phyloP scores from a whole-genome alignment of 2,797 vertebrate genomes.

The Chaenodraco wilsoni region DNA sequence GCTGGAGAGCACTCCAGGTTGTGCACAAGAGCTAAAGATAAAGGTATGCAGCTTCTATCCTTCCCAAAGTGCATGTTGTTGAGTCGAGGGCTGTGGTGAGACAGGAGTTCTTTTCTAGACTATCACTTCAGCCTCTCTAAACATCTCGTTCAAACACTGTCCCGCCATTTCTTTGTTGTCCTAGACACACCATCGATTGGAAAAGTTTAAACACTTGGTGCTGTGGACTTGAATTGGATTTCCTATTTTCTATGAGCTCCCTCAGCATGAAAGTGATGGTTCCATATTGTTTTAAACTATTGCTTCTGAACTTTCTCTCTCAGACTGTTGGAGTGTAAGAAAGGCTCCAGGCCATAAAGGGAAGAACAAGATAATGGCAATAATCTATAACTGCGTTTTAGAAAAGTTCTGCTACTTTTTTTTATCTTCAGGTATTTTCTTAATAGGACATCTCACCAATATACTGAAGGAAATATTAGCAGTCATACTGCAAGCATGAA shows the following conservation, averaged over 20 bases:
- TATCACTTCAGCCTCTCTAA: background rate
- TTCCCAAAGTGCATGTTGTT: slow-evolving; percentile 15
- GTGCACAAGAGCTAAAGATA: slow-evolving; percentile 80
- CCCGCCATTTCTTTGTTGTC: slow-evolving; percentile 14
- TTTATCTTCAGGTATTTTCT: background rate
- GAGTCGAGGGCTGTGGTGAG: slow-evolving; percentile 12
- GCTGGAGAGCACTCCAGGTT: slow-evolving; percentile 76
- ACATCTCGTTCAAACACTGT: background rate
- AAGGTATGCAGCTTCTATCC: slow-evolving; percentile 70
- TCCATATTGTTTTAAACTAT: background rate
- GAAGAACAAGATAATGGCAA: slow-evolving; percentile 20
- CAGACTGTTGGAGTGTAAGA: slow-evolving; percentile 14
- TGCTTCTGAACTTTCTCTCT: background rate
- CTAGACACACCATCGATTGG: slow-evolving; percentile 16
- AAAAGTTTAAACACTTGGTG: slow-evolving; percentile 6
- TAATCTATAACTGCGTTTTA: slow-evolving; percentile 5
- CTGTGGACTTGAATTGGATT: slow-evolving; percentile 26
- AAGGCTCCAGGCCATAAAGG: slow-evolving; percentile 1
- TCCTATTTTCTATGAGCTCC: slow-evolving; percentile 19
- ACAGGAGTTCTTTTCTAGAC: background rate
- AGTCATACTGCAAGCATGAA: background rate
- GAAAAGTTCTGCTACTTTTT: slow-evolving; percentile 6
- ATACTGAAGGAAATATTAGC: background rate
- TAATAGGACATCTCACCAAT: background rate
- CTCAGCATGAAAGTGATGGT: slow-evolving; percentile 9